These are phyloP conservation scores for Scolopax mira DNA, from an alignment of 2,113 vertebrate genomes.

Conservation along the genomic window DNA sequence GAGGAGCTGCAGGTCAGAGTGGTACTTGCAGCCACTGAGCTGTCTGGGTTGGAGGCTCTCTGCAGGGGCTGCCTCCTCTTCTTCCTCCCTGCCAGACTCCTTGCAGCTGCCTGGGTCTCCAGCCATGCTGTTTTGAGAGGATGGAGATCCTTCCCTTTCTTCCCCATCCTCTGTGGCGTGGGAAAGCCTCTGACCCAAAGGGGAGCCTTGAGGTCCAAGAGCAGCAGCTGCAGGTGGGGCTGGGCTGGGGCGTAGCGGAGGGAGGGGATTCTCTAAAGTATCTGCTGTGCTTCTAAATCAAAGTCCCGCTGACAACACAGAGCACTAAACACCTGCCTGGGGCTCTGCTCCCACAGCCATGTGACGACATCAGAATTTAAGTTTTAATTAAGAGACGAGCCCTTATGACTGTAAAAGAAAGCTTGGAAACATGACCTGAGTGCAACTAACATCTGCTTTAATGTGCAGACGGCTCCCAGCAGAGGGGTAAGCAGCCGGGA, in stretches of 20 bases:
- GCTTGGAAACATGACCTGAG: conserved; percentile 20
- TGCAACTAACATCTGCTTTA: conserved; percentile 32
- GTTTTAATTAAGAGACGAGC: conserved; percentile 60
- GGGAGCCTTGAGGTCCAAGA: neutral
- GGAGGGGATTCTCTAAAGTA: neutral
- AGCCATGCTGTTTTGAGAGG: neutral
- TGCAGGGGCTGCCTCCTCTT: neutral
- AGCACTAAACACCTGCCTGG: conserved; percentile 42
- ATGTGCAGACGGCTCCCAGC: conserved; percentile 10
- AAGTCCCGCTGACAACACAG: neutral
- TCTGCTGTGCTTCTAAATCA: conserved; percentile 26
- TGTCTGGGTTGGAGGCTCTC: neutral
- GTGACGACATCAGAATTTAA: conserved; percentile 36
- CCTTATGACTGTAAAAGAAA: conserved; percentile 13
- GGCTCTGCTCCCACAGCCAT: conserved; percentile 25
- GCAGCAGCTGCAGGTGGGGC: neutral
- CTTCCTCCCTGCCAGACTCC: neutral
- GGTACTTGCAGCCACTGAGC: neutral
- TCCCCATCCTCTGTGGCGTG: accelerated
- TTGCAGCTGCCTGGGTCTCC: neutral
- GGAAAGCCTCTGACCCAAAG: neutral
- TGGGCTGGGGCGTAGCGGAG: neutral
- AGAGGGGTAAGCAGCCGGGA: neutral
- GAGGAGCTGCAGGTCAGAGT: neutral
- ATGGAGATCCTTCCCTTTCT: neutral